Conservation (phyloP, 2,113 vertebrate genomes). For the Saimiri boliviensis region DNA sequence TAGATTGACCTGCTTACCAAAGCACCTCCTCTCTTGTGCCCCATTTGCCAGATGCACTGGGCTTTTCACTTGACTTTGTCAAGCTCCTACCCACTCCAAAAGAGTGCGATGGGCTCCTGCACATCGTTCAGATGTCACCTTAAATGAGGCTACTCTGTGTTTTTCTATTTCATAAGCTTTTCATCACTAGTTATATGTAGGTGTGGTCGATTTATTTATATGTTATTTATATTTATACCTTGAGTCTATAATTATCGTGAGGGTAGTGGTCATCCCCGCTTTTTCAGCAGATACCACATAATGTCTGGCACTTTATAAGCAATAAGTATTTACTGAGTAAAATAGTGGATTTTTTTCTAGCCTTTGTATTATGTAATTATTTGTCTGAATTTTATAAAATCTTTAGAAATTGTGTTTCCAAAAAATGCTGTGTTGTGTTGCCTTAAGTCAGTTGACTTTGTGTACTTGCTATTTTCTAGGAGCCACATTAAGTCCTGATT, state of each 20-base stretch:
- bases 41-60: not conserved
- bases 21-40: fast-evolving
- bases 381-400: not conserved
- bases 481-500: not conserved
- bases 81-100: fast-evolving
- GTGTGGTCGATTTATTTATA: not conserved
- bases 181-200: not conserved
- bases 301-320: not conserved
- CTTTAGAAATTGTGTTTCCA: not conserved
- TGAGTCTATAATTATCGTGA: not conserved
- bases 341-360: not conserved
- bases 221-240: not conserved
- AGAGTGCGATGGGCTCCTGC: not conserved
- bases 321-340: not conserved
- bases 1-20: not conserved
- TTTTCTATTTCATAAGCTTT: not conserved
- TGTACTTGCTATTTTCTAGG: not conserved
- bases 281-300: not conserved
- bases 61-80: not conserved
- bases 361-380: not conserved
- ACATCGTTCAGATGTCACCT: not conserved
- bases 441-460: not conserved
- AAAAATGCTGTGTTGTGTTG: not conserved
- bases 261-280: not conserved
- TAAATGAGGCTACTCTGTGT: not conserved